phyloP scores from a whole-genome alignment of 2,888 invertebrate genomes.

The Drosophila austrosaltans region DNA sequence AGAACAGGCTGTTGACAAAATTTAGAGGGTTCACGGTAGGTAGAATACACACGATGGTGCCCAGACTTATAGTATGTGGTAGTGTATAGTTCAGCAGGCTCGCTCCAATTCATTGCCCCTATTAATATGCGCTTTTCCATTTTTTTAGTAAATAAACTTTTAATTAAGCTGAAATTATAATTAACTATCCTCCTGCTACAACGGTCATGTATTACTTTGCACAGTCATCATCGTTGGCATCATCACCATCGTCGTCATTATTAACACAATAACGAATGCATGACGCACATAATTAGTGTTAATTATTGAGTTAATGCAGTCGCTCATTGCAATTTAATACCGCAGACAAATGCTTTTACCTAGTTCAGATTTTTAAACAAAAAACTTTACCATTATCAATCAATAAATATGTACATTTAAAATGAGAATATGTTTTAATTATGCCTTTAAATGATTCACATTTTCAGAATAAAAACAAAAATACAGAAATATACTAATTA shows the following conservation, averaged over 20 bases:
- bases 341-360: constrained; percentile 10
- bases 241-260: constrained; percentile 24
- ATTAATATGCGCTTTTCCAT: constrained; percentile 43
- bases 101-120: not conserved
- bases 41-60: not conserved
- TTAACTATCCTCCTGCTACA: constrained; percentile 38
- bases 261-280: constrained; percentile 51
- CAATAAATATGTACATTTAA: constrained; percentile 41
- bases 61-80: not conserved
- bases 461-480: constrained; percentile 16
- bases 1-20: constrained; percentile 46
- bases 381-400: constrained; percentile 36
- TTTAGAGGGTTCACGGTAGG: not conserved
- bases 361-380: not conserved
- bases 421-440: constrained; percentile 65
- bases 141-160: constrained; percentile 50
- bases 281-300: constrained; percentile 70
- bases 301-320: constrained; percentile 75
- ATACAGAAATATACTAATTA: not conserved
- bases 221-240: constrained; percentile 31
- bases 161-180: constrained; percentile 61
- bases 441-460: constrained; percentile 59
- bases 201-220: constrained; percentile 17
- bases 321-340: constrained; percentile 60
- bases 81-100: not conserved